phyloP scores from a whole-genome alignment of 2,888 invertebrate genomes.

The Tetragonisca angustula region DNA sequence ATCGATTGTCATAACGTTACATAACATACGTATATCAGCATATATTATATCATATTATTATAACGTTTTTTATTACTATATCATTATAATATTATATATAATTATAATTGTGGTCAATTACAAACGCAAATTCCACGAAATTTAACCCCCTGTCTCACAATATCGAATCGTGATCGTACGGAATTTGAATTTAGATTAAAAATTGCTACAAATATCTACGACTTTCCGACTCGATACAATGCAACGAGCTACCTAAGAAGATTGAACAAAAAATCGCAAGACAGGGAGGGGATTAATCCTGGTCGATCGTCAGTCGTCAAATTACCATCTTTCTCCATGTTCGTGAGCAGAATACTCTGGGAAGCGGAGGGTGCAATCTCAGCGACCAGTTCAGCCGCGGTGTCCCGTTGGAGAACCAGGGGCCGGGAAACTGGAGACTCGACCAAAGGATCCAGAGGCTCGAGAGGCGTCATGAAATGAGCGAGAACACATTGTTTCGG shows the following conservation, averaged over 20 bases:
- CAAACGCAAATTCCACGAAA: background rate
- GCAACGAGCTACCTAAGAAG: no score
- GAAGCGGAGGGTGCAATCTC: slow-evolving; percentile 88
- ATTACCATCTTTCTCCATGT: slow-evolving; percentile 93
- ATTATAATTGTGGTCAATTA: background rate
- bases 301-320: background rate
- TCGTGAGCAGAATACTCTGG: slow-evolving; percentile 93
- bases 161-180: no score
- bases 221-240: no score
- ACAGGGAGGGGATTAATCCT: no score
- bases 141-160: no score
- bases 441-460: slow-evolving; percentile 93
- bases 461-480: slow-evolving; percentile 95
- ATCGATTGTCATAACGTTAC: slow-evolving; percentile 43
- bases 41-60: no score
- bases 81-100: no score
- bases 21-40: no score
- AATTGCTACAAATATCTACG: no score
- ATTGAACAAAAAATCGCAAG: no score
- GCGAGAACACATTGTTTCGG: slow-evolving; percentile 95
- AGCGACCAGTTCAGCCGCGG: slow-evolving; percentile 90
- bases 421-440: slow-evolving; percentile 94
- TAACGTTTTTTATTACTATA: no score
- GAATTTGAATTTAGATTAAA: no score
- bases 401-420: slow-evolving; percentile 90